phyloP scores from a whole-genome alignment of 2,797 vertebrate species.

The Taenioides sp. region DNA sequence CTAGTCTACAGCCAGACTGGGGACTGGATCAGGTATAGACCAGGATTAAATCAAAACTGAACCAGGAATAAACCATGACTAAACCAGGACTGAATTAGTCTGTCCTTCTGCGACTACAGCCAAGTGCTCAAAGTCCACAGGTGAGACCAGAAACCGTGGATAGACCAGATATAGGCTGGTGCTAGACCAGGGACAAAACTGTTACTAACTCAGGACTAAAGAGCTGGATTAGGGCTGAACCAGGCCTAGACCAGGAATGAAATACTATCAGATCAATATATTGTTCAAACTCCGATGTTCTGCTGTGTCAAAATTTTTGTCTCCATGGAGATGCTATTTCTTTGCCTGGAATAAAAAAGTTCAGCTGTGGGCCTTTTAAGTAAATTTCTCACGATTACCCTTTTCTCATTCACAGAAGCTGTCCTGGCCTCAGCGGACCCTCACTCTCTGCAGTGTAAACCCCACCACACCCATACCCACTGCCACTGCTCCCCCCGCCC shows the following conservation, averaged over 20 bases:
- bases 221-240: background rate
- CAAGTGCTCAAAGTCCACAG: conserved; percentile 76
- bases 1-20: too few species aligned
- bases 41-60: background rate
- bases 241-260: background rate
- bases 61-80: background rate
- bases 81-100: conserved; percentile 30
- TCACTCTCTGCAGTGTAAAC: conserved; percentile 63
- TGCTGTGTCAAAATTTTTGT: too few species aligned
- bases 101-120: conserved; percentile 81
- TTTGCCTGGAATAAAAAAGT: too few species aligned
- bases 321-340: too few species aligned
- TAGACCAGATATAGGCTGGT: background rate
- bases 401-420: conserved; percentile 54
- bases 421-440: conserved; percentile 69
- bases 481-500: conserved; percentile 75
- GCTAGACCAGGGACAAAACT: background rate
- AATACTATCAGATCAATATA: too few species aligned
- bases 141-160: background rate
- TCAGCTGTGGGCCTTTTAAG: too few species aligned
- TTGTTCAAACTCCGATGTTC: too few species aligned
- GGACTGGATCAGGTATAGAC: background rate
- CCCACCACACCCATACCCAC: conserved; percentile 72
- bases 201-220: too few species aligned
- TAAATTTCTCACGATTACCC: background rate